These are phyloP conservation scores for Tenthredo mesomela DNA, from an alignment of 2,888 invertebrate species.

Conservation along the genomic window DNA sequence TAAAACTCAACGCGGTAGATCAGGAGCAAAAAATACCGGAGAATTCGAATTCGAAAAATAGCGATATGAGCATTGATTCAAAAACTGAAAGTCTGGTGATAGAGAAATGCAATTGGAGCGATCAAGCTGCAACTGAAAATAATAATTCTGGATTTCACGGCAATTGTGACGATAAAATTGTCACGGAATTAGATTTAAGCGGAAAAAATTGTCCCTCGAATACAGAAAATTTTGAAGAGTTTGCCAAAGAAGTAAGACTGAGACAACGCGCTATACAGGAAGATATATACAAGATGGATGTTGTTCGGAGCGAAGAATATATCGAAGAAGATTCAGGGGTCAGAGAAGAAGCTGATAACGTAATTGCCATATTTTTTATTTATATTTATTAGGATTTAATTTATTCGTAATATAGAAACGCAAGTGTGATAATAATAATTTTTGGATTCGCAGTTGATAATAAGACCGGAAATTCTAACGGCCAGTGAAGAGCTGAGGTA, in stretches of 20 bases:
- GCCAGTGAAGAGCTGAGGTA: slow-evolving; percentile 60
- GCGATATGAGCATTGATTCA: not conserved
- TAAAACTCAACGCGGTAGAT: not conserved
- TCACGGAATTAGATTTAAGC: not conserved
- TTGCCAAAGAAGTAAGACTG: slow-evolving; percentile 57
- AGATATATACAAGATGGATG: slow-evolving; percentile 68
- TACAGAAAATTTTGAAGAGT: slow-evolving; percentile 33
- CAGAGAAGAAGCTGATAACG: slow-evolving; percentile 24
- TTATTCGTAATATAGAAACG: not conserved
- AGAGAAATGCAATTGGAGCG: not conserved
- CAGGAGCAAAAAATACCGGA: not conserved
- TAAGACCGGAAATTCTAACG: slow-evolving; percentile 58
- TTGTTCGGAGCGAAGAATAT: slow-evolving; percentile 55
- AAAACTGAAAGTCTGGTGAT: not conserved
- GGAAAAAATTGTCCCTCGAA: slow-evolving; percentile 3
- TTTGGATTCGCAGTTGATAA: slow-evolving; percentile 29
- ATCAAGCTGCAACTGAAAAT: not conserved
- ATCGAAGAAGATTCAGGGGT: not conserved
- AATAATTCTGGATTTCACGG: not conserved
- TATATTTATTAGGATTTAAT: not conserved
- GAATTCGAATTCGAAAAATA: not conserved
- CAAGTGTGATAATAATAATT: not conserved
- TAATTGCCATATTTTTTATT: not conserved
- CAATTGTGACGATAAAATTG: not conserved
- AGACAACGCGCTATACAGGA: slow-evolving; percentile 63